Conservation (phyloP, 2,888 invertebrate genomes). For the Saturnia japonica region DNA sequence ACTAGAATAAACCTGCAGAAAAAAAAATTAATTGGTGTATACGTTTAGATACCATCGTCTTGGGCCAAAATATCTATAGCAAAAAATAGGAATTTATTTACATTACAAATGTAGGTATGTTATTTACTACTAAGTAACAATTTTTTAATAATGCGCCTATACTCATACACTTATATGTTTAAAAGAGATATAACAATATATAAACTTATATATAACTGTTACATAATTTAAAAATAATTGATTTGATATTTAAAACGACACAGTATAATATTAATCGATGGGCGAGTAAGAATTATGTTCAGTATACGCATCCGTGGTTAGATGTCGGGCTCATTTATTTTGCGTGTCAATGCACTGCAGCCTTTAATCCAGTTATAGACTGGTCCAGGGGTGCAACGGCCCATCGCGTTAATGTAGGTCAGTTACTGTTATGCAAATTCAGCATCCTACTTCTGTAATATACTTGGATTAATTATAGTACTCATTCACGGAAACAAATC, state of each 20-base stretch:
- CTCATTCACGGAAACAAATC: too few relatives aligned
- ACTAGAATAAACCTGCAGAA: too few relatives aligned
- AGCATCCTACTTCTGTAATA: conserved; percentile 47
- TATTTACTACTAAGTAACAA: too few relatives aligned
- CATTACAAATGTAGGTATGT: too few relatives aligned
- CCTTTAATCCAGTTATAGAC: conserved; percentile 63
- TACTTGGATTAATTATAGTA: conserved; percentile 23
- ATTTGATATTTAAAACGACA: background rate
- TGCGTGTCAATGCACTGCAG: conserved; percentile 50
- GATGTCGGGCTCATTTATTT: conserved; percentile 36
- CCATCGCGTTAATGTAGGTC: conserved; percentile 65
- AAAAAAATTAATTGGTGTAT: too few relatives aligned
- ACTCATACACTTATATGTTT: too few relatives aligned
- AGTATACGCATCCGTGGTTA: background rate
- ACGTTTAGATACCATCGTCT: too few relatives aligned
- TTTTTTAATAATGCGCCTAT: too few relatives aligned
- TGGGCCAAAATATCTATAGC: too few relatives aligned
- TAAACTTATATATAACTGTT: background rate
- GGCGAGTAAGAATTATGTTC: background rate
- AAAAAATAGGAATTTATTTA: too few relatives aligned
- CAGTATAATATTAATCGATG: conserved; percentile 8
- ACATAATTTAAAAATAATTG: background rate
- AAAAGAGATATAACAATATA: too few relatives aligned
- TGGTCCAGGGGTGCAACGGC: conserved; percentile 60
- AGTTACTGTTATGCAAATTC: conserved; percentile 56